Evolutionary conservation across 2,797 vertebrate species (phyloP), one percentile per base, ranked within the genome.

Genomic region (Poeciliopsis gracilis): DNA sequence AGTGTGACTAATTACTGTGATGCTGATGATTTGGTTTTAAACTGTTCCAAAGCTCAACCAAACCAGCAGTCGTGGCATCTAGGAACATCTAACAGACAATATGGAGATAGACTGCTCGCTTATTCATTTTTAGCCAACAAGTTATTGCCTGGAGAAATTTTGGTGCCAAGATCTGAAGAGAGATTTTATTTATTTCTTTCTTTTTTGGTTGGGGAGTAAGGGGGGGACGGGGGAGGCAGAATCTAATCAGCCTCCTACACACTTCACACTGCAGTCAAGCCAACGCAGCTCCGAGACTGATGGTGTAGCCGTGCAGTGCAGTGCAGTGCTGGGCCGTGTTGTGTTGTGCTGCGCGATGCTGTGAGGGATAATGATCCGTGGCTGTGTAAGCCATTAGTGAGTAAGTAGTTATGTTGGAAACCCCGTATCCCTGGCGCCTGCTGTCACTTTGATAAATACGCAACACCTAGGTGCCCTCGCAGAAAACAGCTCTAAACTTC

Each of bases 371-470:
- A 95, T 95, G 94, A 96, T 94, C 92, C 95, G 77, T 95, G 88
- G 84, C 89, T 91, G 83, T 93, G 91, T 93, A 91, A 91, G 91
- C 91, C 91, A 94, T 95, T 94, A 96, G 92, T 93, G 94, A 90
- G 85, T 91, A 92, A 93, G 91, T 88, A 90, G 91, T 95, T 93
- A 90, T 91, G 91, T 88, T 90, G 91, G 89, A 91, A 90, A 86
- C 82, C 85, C 88, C 87, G 91, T 89, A 89, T 94, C 89, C 88
- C 87, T 93, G 90, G 93, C 81, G 87, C 91, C 93, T 89, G 92
- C 91, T 95, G 94, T 94, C 95, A 95, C 90, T 91, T 92, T 95
- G 94, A 96, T 94, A 93, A 95, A 96, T 95, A 94, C 90, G 90
- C 86, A 73, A 82, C 77, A 76, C 87, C 84, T 89, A 92, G 89